Percentiles rank a stretch among this genome's conserved stretches.
phyloP scores from a whole-genome alignment of 2,113 vertebrate species.

The Lathamus discolor region DNA sequence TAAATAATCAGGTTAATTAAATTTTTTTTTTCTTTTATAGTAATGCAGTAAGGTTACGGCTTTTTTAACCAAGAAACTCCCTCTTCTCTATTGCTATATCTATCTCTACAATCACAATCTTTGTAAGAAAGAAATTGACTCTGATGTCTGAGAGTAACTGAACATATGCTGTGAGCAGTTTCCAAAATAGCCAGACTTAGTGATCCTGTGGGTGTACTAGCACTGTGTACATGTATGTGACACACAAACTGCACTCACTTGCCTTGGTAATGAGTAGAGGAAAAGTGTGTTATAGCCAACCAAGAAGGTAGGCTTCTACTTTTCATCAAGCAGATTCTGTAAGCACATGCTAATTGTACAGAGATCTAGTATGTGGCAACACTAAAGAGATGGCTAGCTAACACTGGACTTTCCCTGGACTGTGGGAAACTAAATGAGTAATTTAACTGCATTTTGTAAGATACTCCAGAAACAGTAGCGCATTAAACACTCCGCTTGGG shows the following conservation, averaged over 20 bases:
- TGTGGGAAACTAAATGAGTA: neutral
- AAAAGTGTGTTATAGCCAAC: neutral
- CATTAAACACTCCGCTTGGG: neutral
- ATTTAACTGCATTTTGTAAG: neutral
- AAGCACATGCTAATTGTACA: neutral
- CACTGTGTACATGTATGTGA: neutral
- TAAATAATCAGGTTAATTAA: neutral
- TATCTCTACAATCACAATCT: neutral
- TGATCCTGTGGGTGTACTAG: neutral
- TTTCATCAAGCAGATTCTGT: neutral
- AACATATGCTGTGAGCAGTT: neutral
- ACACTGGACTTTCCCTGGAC: neutral
- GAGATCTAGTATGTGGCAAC: neutral
- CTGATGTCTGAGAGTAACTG: neutral
- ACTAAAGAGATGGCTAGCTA: neutral
- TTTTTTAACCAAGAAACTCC: neutral
- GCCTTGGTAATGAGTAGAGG: neutral
- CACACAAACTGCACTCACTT: neutral
- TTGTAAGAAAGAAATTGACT: neutral
- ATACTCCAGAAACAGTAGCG: neutral
- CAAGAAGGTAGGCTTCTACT: neutral
- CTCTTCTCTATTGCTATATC: neutral
- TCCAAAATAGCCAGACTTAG: neutral
- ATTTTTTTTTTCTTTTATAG: neutral
- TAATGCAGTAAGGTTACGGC: neutral